Evolutionary conservation across 2,113 vertebrate genomes (phyloP).

Genomic region (Lates calcarifer): DNA sequence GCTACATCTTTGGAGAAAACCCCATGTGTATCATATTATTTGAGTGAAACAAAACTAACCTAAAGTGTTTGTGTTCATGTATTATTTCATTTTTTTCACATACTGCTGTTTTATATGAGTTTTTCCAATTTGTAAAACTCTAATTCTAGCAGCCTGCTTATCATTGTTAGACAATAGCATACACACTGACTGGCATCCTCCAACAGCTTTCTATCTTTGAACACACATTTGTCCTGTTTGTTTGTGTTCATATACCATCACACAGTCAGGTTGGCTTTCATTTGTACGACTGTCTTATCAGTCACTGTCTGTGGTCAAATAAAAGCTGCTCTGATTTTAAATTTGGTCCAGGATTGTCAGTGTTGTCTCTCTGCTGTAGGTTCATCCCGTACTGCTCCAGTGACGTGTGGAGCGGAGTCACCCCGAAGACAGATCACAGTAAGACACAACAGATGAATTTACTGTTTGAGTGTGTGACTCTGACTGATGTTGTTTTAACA

Average conservation of each 20-base stretch:
- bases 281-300: not conserved
- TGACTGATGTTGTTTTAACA: no score
- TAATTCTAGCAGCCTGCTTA: no score
- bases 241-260: not conserved
- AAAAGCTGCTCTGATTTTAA: not conserved
- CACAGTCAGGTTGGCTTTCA: not conserved
- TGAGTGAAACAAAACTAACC: no score
- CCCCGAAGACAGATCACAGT: slow-evolving; percentile 91
- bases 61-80: not conserved
- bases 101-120: not conserved
- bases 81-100: not conserved
- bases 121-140: no score
- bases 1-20: no score
- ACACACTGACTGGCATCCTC: not conserved
- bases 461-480: slow-evolving; percentile 7
- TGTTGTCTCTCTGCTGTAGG: slow-evolving; percentile 74
- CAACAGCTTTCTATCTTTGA: not conserved
- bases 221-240: not conserved
- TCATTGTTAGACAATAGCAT: not conserved
- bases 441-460: slow-evolving; percentile 66
- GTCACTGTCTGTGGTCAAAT: not conserved
- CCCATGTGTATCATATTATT: no score
- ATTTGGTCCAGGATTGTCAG: not conserved
- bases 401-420: slow-evolving; percentile 95
- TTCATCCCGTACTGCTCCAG: slow-evolving; percentile 98